A percentile compares a stretch with the other conserved stretches of the same genome.
phyloP scores from a whole-genome alignment of 2,888 invertebrate genomes.

The Drosophila buzzatii region DNA sequence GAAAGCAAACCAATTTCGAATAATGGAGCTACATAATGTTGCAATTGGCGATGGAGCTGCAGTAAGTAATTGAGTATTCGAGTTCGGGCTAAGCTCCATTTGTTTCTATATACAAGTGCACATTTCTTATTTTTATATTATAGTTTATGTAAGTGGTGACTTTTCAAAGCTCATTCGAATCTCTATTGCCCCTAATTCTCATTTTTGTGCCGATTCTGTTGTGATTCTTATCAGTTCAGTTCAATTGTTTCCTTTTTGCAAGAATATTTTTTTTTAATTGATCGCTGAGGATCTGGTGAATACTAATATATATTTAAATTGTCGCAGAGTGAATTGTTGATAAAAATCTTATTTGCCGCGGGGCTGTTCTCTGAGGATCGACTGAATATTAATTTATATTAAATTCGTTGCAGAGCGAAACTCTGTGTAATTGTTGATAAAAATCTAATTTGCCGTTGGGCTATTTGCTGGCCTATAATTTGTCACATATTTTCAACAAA shows the following conservation, averaged over 20 bases:
- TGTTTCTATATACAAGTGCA: neutral
- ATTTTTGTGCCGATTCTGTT: conserved; percentile 10
- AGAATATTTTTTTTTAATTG: neutral
- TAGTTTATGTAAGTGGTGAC: conserved; percentile 54
- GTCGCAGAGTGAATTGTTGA: conserved; percentile 1
- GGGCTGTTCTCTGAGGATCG: conserved; percentile 6
- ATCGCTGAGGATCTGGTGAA: neutral
- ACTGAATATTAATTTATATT: neutral
- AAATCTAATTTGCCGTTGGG: conserved; percentile 8
- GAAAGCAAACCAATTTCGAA: conserved; percentile 8
- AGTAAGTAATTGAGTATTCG: conserved; percentile 42
- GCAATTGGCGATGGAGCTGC: conserved; percentile 40
- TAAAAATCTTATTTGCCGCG: conserved; percentile 11
- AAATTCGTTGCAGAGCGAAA: neutral
- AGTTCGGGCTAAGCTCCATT: neutral
- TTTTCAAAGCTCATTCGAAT: conserved; percentile 6
- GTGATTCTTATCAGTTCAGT: conserved; percentile 35
- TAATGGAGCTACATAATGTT: conserved; percentile 65
- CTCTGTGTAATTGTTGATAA: conserved; percentile 6
- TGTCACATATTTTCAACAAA: conserved; percentile 48
- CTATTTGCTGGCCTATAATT: conserved; percentile 34
- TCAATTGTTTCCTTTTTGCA: neutral
- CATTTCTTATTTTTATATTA: neutral
- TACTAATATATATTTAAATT: neutral
- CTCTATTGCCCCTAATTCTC: conserved; percentile 30